Conservation (phyloP, 1,140 invertebrate species). For the Paralvinella palmiformis region DNA sequence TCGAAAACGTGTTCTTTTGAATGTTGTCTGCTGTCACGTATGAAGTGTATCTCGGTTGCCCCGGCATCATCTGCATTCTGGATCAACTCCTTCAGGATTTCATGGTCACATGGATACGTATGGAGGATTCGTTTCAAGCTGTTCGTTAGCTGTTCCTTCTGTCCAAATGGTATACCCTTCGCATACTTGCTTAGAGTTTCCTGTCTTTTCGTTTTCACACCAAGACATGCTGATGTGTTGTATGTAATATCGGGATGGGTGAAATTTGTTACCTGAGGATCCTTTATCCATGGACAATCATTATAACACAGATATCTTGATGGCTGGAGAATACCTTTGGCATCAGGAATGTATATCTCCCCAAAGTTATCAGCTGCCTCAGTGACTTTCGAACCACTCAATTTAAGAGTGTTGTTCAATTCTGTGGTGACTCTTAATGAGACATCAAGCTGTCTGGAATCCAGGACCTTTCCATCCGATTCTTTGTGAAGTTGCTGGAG, state of each 20-base stretch:
- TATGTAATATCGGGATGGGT: background rate
- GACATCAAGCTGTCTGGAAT: background rate
- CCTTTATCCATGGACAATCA: background rate
- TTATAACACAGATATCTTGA: constrained; percentile 1
- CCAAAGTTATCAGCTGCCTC: background rate
- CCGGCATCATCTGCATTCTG: constrained; percentile 52
- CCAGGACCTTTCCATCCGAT: background rate
- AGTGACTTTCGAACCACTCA: background rate
- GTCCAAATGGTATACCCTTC: constrained; percentile 10
- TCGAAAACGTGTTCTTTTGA: constrained; percentile 22
- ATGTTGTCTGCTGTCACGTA: constrained; percentile 33
- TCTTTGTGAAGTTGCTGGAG: background rate
- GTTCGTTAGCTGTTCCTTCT: constrained; percentile 13
- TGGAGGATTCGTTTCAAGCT: constrained; percentile 16
- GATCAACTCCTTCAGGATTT: constrained; percentile 36
- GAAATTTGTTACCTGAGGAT: background rate
- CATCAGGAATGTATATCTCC: background rate
- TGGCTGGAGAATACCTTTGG: background rate
- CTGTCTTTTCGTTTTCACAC: background rate
- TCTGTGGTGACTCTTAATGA: background rate
- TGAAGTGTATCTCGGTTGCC: constrained; percentile 40
- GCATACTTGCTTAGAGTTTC: background rate
- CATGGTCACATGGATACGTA: constrained; percentile 9
- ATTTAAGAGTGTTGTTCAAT: background rate
- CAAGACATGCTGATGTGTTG: background rate